Conservation (phyloP, 2,888 invertebrate species). For the Eupeodes luniger region DNA sequence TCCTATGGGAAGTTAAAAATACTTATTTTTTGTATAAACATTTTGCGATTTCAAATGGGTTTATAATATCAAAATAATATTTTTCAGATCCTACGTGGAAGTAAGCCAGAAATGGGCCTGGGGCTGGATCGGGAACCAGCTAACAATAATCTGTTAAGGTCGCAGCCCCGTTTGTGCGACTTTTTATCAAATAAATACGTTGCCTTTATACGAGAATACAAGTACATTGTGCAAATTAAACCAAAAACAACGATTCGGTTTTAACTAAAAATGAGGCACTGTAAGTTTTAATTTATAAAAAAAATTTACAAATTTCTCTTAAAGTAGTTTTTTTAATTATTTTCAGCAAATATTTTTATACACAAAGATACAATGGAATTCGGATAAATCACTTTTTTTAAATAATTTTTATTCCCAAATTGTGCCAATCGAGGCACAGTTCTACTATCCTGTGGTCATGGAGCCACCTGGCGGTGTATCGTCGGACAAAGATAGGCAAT, state of each 20-base stretch:
- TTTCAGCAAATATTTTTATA: slow-evolving; percentile 82
- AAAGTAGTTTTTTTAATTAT: neutral
- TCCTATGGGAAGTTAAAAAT: too few species aligned
- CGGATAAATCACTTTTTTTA: slow-evolving; percentile 79
- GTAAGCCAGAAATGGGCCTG: slow-evolving; percentile 79
- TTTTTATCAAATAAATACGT: slow-evolving; percentile 76
- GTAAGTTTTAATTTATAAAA: slow-evolving; percentile 75
- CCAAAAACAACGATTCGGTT: slow-evolving; percentile 78
- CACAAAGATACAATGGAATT: slow-evolving; percentile 83
- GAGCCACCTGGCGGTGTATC: slow-evolving; percentile 83
- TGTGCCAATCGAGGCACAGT: slow-evolving; percentile 79
- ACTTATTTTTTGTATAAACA: too few species aligned
- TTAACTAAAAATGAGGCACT: slow-evolving; percentile 79
- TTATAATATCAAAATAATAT: too few species aligned
- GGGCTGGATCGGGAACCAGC: slow-evolving; percentile 79
- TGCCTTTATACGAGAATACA: slow-evolving; percentile 44
- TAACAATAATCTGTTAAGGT: slow-evolving; percentile 78
- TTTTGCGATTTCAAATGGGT: too few species aligned
- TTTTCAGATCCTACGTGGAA: slow-evolving; percentile 79
- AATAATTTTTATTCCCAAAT: slow-evolving; percentile 75
- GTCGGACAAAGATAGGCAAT: slow-evolving; percentile 82
- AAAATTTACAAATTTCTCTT: neutral
- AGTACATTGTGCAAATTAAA: slow-evolving; percentile 64
- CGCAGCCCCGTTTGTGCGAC: slow-evolving; percentile 78
- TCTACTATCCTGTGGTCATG: slow-evolving; percentile 82